These are phyloP conservation scores for Sminthurinus aureus DNA, from an alignment of 2,888 invertebrate species.

Conservation along the genomic window DNA sequence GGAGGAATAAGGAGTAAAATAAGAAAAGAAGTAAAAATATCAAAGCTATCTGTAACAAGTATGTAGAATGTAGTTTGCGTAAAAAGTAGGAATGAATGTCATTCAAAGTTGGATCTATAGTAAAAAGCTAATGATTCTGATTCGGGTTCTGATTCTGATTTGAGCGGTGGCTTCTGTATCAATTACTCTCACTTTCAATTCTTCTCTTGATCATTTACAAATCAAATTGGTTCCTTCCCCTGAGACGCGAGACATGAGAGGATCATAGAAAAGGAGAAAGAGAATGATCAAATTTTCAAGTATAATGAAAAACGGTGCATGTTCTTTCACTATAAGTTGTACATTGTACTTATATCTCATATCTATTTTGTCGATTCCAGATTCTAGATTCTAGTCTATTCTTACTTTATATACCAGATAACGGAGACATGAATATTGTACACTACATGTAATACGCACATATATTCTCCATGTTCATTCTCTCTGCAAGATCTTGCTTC, in stretches of 20 bases:
- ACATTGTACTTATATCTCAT: no score
- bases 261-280: neutral
- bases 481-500: no score
- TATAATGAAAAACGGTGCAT: neutral
- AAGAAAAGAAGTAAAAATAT: neutral
- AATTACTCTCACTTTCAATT: conserved; percentile 25
- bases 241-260: conserved; percentile 6
- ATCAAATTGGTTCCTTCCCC: conserved; percentile 24
- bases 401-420: no score
- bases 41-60: no score
- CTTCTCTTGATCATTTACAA: conserved; percentile 23
- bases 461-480: no score
- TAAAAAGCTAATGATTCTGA: conserved; percentile 4
- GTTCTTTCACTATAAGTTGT: no score
- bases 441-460: no score
- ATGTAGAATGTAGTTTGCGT: no score
- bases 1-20: conserved; percentile 3
- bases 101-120: neutral
- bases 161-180: conserved; percentile 12
- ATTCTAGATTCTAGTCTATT: neutral
- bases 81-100: neutral
- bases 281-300: neutral
- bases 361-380: no score
- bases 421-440: no score
- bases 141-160: neutral